Conservation (phyloP, 2,888 invertebrate genomes). For the Germaria angustata region DNA sequence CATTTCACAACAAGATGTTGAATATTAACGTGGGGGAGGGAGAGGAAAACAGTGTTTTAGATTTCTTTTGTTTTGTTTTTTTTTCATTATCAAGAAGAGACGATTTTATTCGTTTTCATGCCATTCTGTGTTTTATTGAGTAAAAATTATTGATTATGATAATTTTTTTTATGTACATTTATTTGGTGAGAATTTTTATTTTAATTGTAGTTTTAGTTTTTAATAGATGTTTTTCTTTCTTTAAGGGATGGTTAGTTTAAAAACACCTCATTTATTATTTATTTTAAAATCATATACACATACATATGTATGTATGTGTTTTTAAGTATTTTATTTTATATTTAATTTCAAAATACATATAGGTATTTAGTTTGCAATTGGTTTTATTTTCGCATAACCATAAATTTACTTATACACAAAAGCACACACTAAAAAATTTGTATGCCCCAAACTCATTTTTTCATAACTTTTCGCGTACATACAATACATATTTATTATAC, state of each 20-base stretch:
- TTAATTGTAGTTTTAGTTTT: slow-evolving; percentile 11
- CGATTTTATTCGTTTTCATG: background rate
- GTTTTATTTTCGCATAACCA: background rate
- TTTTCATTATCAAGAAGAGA: slow-evolving; percentile 1
- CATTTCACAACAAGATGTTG: slow-evolving; percentile 26
- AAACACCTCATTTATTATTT: no score
- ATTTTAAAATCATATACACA: no score
- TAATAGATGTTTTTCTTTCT: background rate
- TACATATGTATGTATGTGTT: background rate
- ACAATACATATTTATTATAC: slow-evolving; percentile 3
- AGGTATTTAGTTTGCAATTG: background rate
- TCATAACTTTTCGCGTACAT: slow-evolving; percentile 12
- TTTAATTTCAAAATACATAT: background rate
- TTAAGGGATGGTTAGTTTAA: no score
- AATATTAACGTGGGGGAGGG: background rate
- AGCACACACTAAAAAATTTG: slow-evolving; percentile 28
- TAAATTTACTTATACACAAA: slow-evolving; percentile 41
- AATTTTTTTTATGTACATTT: slow-evolving; percentile 17
- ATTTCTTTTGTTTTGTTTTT: background rate
- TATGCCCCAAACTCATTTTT: slow-evolving; percentile 31
- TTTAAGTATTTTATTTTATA: background rate
- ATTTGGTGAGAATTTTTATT: slow-evolving; percentile 3
- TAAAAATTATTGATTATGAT: slow-evolving; percentile 55
- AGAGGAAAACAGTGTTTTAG: background rate
- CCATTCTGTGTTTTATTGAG: slow-evolving; percentile 5